A percentile compares a stretch with the other conserved stretches of the same genome.
Evolutionary conservation across 2,888 invertebrate species (phyloP).

Genomic region (Punctoribates punctum): DNA sequence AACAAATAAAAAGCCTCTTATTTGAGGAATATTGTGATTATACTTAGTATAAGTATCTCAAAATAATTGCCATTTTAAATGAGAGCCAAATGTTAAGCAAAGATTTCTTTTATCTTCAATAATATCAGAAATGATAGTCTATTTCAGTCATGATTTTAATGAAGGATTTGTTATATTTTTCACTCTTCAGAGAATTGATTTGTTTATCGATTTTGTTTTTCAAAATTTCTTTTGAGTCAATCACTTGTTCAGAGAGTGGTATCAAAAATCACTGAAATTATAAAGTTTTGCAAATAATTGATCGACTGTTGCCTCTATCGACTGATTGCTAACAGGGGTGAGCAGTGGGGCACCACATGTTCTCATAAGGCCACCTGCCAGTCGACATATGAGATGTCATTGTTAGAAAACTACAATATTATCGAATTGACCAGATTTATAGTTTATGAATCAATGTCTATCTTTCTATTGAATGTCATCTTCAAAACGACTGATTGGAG

Average conservation of each 20-base stretch:
- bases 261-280: slow-evolving; percentile 9
- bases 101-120: neutral
- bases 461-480: neutral
- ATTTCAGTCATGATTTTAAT: neutral
- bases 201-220: neutral
- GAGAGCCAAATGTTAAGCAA: neutral
- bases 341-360: slow-evolving; percentile 7
- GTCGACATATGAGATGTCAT: slow-evolving; percentile 17
- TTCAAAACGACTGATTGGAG: slow-evolving; percentile 21
- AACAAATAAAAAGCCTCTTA: slow-evolving; percentile 29
- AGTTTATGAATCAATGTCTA: slow-evolving; percentile 20
- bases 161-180: slow-evolving; percentile 25
- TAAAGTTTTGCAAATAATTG: neutral
- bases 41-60: too few species aligned
- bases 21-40: slow-evolving; percentile 9
- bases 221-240: neutral
- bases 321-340: slow-evolving; percentile 13
- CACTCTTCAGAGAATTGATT: slow-evolving; percentile 6
- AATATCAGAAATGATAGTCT: neutral
- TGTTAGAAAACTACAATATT: neutral
- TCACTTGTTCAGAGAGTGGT: neutral
- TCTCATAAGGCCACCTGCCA: slow-evolving; percentile 36
- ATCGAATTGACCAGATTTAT: slow-evolving; percentile 7
- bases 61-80: slow-evolving; percentile 28
- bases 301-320: neutral